Evolutionary conservation across 23 tunicate genomes (phyloP), one percentile per base, ranked within the genome.

Genomic region (Trididemnum miniatum): DNA sequence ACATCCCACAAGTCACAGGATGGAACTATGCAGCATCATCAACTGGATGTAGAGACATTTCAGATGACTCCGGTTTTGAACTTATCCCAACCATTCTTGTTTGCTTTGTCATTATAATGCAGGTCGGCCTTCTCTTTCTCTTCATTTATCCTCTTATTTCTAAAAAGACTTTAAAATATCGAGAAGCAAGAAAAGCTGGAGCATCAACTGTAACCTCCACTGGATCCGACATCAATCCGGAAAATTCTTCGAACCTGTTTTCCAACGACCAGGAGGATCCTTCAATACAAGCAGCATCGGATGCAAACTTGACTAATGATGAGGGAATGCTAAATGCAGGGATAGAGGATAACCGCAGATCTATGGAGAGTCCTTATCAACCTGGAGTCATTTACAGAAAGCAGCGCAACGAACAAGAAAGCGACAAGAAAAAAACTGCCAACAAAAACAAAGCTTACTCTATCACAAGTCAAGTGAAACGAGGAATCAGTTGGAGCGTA

Each of bases 111-210:
- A 84, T 88, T 0, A 75, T 73, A 40, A 83, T 93, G 54, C 98
- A 93, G 49, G n/a, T 88, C 0, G 35, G 82, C 12, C 92, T 93
- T 36, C 72, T 93, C 4, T 80, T 84, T 0, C 83, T 93, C 65
- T 93, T 93, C 40, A 63, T 93, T 35, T 93, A 93, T 50, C 98
- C 98, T 0, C 78, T 93, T 0, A 67, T 93, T 30, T 89, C 89
- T 3, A 88, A 86, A 74, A 93, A 93, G 52, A 93, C 91, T 51
- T 81, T 77, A 60, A 71, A 79, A 32, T 93, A 93, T 39, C 85
- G 97, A 32, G 62, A 71, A 29, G 84, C 86, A 18, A 69, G 80
- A 5, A 31, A 50, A 34, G 29, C 34, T 5, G 82, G 20, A 9
- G 51, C 86, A 1, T 7, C 34, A 27, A 20, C 86, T 22, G 32